Evolutionary conservation across 2,888 invertebrate genomes (phyloP).

Genomic region (Graphium colonna): DNA sequence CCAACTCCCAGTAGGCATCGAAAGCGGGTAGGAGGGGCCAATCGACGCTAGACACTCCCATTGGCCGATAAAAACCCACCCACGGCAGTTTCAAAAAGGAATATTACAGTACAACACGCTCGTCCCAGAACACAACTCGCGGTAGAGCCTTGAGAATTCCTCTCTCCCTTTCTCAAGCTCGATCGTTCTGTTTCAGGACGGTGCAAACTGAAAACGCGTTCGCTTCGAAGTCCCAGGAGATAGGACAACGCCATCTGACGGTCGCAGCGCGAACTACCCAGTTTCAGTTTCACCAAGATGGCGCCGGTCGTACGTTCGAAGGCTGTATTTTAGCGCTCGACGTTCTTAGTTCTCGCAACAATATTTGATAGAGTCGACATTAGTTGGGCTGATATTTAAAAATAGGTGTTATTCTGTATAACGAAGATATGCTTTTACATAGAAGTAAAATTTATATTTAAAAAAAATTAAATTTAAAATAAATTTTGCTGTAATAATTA

Average conservation of each 20-base stretch:
- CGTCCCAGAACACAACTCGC: constrained; percentile 48
- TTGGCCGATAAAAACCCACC: constrained; percentile 64
- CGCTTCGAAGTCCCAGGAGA: constrained; percentile 52
- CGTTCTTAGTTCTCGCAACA: too few species aligned
- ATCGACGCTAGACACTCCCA: constrained; percentile 52
- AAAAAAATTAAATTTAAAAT: too few species aligned
- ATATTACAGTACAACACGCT: constrained; percentile 41
- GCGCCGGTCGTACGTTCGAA: constrained; percentile 47
- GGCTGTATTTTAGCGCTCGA: background rate
- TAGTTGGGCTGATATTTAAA: too few species aligned
- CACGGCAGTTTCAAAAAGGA: constrained; percentile 63
- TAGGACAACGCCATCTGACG: constrained; percentile 52
- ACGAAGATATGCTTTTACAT: too few species aligned
- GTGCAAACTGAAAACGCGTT: constrained; percentile 63
- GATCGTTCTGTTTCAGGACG: constrained; percentile 66
- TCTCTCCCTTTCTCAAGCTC: constrained; percentile 71
- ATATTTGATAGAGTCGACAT: too few species aligned
- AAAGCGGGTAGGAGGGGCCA: constrained; percentile 70
- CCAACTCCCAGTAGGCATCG: constrained; percentile 77
- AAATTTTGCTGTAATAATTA: too few species aligned
- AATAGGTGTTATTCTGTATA: too few species aligned
- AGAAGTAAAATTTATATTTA: too few species aligned
- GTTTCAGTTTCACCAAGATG: constrained; percentile 51
- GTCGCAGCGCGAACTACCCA: constrained; percentile 39
- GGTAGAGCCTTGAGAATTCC: constrained; percentile 71